Evolutionary conservation across 1,140 invertebrate species (phyloP).

Genomic region (Sitodiplosis mosellana): DNA sequence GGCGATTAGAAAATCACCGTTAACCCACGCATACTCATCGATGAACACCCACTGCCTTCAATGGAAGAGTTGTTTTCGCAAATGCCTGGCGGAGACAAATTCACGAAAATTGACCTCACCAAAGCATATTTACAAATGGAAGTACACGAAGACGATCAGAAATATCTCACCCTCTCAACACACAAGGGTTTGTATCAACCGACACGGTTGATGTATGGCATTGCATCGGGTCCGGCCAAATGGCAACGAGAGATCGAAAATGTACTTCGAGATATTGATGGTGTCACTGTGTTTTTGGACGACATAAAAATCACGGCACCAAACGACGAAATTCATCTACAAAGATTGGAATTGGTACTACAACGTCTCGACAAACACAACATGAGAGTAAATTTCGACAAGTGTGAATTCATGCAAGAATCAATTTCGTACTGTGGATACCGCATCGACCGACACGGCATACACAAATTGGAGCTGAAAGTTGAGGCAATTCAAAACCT

Average conservation of each 20-base stretch:
- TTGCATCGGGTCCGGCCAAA: slow-evolving; percentile 25
- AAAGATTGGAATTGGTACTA: slow-evolving; percentile 1
- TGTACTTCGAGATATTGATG: slow-evolving; percentile 12
- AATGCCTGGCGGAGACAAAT: slow-evolving; percentile 14
- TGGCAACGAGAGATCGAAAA: slow-evolving; percentile 21
- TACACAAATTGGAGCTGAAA: slow-evolving; percentile 14
- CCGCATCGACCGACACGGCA: slow-evolving; percentile 12
- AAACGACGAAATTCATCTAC: background rate
- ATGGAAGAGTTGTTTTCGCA: slow-evolving; percentile 20
- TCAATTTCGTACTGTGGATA: slow-evolving; percentile 9
- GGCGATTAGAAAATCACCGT: slow-evolving; percentile 24
- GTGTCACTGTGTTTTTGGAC: slow-evolving; percentile 16
- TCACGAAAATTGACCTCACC: slow-evolving; percentile 15
- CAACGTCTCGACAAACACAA: background rate
- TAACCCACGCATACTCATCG: slow-evolving; percentile 15
- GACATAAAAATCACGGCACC: slow-evolving; percentile 15
- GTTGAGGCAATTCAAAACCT: slow-evolving; percentile 20
- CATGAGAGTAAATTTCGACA: slow-evolving; percentile 2
- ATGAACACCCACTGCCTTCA: slow-evolving; percentile 26
- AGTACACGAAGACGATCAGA: slow-evolving; percentile 13
- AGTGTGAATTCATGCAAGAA: slow-evolving; percentile 3
- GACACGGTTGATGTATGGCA: slow-evolving; percentile 28
- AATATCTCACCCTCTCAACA: slow-evolving; percentile 15
- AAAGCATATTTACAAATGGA: slow-evolving; percentile 19
- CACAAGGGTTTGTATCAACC: slow-evolving; percentile 27